These are phyloP conservation scores for Leuciscus idus DNA, from an alignment of 2,113 vertebrate species.

Conservation along the genomic window DNA sequence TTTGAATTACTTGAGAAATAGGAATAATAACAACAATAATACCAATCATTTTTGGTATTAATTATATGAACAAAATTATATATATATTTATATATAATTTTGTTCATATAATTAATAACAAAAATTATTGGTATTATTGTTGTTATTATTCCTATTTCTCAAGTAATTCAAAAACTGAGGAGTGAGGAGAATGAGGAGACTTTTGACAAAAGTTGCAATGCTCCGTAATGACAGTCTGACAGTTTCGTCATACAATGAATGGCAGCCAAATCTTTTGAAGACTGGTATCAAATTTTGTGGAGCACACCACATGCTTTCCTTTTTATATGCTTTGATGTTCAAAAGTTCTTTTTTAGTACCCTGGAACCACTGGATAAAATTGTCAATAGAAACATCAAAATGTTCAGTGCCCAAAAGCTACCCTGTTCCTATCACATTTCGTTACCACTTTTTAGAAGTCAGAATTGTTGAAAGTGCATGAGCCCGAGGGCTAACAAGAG, in stretches of 20 bases:
- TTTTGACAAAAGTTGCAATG: not conserved
- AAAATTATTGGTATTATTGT: not conserved
- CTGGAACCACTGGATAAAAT: not conserved
- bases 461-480: not conserved
- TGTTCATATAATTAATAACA: not conserved
- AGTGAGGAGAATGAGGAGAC: not conserved
- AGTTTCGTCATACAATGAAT: not conserved
- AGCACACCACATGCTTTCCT: not conserved
- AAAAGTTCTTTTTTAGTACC: slow-evolving; percentile 4
- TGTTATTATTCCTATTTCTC: not conserved
- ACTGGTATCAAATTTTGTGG: slow-evolving; percentile 11
- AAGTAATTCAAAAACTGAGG: not conserved
- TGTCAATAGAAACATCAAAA: slow-evolving; percentile 12
- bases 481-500: not conserved
- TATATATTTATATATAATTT: too few species aligned
- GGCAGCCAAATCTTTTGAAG: slow-evolving; percentile 23
- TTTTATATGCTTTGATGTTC: slow-evolving; percentile 9
- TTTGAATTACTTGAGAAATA: too few species aligned
- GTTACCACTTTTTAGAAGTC: not conserved
- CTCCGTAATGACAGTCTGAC: slow-evolving; percentile 2
- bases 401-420: not conserved
- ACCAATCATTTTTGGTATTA: too few species aligned
- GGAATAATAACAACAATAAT: too few species aligned
- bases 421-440: not conserved
- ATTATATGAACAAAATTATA: too few species aligned